These are phyloP conservation scores for Phyllotreta cruciferae DNA, from an alignment of 2,888 invertebrate genomes.

Conservation along the genomic window DNA sequence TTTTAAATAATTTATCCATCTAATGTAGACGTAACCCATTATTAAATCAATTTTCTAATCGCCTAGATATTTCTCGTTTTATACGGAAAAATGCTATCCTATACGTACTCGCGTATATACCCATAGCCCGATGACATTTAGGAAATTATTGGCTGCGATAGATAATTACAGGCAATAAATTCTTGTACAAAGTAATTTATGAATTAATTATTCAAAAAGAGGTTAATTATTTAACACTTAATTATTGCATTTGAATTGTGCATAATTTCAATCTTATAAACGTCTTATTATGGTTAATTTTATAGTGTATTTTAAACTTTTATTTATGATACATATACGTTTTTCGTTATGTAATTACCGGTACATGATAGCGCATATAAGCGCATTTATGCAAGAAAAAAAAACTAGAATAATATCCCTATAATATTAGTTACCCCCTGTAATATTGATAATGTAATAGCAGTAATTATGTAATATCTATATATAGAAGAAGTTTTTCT, in stretches of 20 bases:
- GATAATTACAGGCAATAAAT: conserved; percentile 25
- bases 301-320: conserved; percentile 17
- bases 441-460: no score
- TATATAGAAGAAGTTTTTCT: no score
- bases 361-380: no score
- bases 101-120: conserved; percentile 4
- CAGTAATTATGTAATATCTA: no score
- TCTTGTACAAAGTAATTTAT: conserved; percentile 28
- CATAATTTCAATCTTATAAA: conserved; percentile 20
- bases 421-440: no score
- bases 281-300: conserved; percentile 26
- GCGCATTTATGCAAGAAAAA: no score
- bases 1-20: background rate
- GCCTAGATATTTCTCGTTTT: conserved; percentile 9
- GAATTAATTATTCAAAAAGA: conserved; percentile 28
- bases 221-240: conserved; percentile 31
- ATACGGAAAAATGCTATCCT: background rate
- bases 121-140: conserved; percentile 28
- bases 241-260: conserved; percentile 24
- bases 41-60: conserved; percentile 29
- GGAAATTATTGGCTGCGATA: conserved; percentile 7
- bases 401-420: no score
- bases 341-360: conserved; percentile 4
- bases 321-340: conserved; percentile 8
- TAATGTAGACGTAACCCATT: conserved; percentile 7